Conservation (phyloP, 2,113 vertebrate species). For the Parotia lawesii region DNA sequence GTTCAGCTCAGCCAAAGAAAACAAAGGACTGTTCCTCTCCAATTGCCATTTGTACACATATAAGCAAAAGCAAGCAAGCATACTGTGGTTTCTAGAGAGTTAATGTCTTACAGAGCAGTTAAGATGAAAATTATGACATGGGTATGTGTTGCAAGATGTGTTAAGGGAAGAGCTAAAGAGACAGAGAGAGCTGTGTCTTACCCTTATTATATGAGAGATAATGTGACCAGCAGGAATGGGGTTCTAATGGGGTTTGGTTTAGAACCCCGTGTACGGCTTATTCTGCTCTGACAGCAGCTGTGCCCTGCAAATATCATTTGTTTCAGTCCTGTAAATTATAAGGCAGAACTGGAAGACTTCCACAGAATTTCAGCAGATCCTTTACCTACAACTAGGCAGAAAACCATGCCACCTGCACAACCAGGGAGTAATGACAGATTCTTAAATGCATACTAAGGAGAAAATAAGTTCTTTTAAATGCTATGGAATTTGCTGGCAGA, state of each 20-base stretch:
- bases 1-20: neutral
- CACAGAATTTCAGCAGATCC: neutral
- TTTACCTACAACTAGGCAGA: neutral
- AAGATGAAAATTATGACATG: neutral
- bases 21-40: neutral
- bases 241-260: neutral
- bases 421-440: neutral
- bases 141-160: neutral
- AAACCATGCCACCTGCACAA: neutral
- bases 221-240: neutral
- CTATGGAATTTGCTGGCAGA: neutral
- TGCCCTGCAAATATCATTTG: neutral
- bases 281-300: neutral
- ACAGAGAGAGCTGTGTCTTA: neutral
- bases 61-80: neutral
- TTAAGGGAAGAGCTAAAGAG: neutral
- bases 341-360: neutral
- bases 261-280: fast-evolving
- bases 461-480: neutral
- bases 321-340: neutral
- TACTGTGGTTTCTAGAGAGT: neutral
- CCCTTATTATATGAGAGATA: neutral
- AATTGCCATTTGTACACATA: neutral
- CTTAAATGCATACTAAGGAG: neutral
- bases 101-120: neutral